Evolutionary conservation across 1,140 invertebrate genomes (phyloP), one percentile per base, ranked within the genome.

Genomic region (Adelges cooleyi): DNA sequence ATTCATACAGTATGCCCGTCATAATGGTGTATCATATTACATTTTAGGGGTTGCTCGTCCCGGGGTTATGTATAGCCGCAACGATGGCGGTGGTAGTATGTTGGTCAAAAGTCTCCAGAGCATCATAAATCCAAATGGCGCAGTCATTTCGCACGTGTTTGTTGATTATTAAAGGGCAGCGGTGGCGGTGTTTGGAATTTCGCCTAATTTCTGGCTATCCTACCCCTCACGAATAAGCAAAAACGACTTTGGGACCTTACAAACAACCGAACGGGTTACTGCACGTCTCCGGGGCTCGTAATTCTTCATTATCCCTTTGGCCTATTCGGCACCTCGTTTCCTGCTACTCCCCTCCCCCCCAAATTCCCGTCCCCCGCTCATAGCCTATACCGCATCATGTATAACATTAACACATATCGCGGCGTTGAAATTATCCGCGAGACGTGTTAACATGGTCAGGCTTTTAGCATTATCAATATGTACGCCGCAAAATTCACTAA

Each of bases 21-120:
- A n/a, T n/a, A n/a, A n/a, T n/a, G n/a, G n/a, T n/a, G n/a, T n/a
- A n/a, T 33, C 11, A 33, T 33, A 33, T 33, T 33, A 6, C 29
- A 33, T 33, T 33, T 33, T 33, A 5, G 11, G 11, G 11, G 29
- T 11, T 6, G 29, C 29, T 6, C 29, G 29, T 33, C 29, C 11
- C 29, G 29, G 11, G 29, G 29, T 6, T 33, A 5, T 33, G 5
- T 33, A n/a, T n/a, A n/a, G n/a, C n/a, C n/a, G n/a, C n/a, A n/a
- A n/a, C n/a, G n/a, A n/a, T n/a, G n/a, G n/a, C n/a, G n/a, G n/a
- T n/a, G n/a, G n/a, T 33, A 11, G 29, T 33, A 27, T 56, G 53
- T 42, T n/a, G 53, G 53, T 59, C 54, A 59, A 59, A 59, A 44
- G 40, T 59, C 54, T 59, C 54, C 3, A 15, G 54, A 59, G 40